Conservation (phyloP, 2,888 invertebrate species). For the Podabrus alpinus region DNA sequence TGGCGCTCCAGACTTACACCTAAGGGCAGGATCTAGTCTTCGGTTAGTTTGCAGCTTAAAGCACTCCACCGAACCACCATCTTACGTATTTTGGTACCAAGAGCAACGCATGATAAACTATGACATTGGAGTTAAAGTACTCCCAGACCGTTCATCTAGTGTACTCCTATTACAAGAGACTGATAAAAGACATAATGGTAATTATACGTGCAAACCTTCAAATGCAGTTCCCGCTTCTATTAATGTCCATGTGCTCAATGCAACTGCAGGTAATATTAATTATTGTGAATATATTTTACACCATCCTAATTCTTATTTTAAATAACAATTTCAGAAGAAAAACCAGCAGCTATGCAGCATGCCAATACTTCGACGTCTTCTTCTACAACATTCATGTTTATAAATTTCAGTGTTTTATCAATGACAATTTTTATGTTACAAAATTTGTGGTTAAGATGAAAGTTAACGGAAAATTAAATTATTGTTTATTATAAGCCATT, state of each 20-base stretch:
- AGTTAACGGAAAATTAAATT: constrained; percentile 2
- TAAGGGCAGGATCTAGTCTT: constrained; percentile 63
- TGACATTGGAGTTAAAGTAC: constrained; percentile 61
- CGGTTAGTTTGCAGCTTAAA: constrained; percentile 62
- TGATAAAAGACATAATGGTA: constrained; percentile 65
- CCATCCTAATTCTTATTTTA: not conserved
- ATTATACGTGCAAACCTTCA: constrained; percentile 72
- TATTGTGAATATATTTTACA: no score
- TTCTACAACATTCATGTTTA: constrained; percentile 25
- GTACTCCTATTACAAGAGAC: constrained; percentile 71
- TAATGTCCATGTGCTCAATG: constrained; percentile 72
- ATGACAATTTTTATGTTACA: constrained; percentile 37
- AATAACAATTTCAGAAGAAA: constrained; percentile 63
- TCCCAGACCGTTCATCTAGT: constrained; percentile 64
- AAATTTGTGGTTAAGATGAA: constrained; percentile 40
- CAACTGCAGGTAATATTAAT: constrained; percentile 54
- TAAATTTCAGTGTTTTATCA: constrained; percentile 43
- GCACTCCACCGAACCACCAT: constrained; percentile 62
- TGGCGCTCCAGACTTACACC: constrained; percentile 64
- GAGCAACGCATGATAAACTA: constrained; percentile 67
- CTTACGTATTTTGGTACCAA: constrained; percentile 67
- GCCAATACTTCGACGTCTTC: constrained; percentile 60
- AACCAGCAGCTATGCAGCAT: constrained; percentile 75
- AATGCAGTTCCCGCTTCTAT: constrained; percentile 69
- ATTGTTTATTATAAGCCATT: constrained; percentile 5